A percentile compares a stretch with the other conserved stretches of the same genome.
Conservation (phyloP, 2,888 invertebrate species). For the Ectobius pallidus region DNA sequence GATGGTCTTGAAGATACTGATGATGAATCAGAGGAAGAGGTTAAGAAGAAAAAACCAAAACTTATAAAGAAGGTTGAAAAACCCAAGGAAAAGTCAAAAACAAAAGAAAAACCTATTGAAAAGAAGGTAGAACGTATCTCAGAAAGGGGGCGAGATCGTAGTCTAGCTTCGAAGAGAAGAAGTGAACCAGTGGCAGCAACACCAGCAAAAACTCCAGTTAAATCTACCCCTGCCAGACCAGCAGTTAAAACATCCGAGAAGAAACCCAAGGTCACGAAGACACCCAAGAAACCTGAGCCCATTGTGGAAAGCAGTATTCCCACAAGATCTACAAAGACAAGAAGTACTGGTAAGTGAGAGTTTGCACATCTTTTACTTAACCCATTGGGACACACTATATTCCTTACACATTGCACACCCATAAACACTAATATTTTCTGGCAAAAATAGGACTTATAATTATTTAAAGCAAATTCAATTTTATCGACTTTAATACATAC, state of each 20-base stretch:
- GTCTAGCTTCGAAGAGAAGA: slow-evolving; percentile 29
- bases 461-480: no score
- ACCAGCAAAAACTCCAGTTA: slow-evolving; percentile 25
- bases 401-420: no score
- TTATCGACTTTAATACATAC: no score
- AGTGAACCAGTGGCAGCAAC: slow-evolving; percentile 28
- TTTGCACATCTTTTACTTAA: no score
- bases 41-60: slow-evolving; percentile 28
- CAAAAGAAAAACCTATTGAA: slow-evolving; percentile 29
- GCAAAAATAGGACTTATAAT: no score
- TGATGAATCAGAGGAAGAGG: slow-evolving; percentile 36
- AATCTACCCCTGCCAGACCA: slow-evolving; percentile 21
- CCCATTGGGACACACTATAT: no score
- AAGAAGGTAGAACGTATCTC: slow-evolving; percentile 34
- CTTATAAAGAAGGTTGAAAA: slow-evolving; percentile 36
- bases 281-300: slow-evolving; percentile 38
- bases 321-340: slow-evolving; percentile 40
- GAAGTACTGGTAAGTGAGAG: no score
- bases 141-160: slow-evolving; percentile 28
- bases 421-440: no score
- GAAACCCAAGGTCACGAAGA: slow-evolving; percentile 19
- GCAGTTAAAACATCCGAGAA: slow-evolving; percentile 28
- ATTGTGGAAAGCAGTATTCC: slow-evolving; percentile 32
- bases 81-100: slow-evolving; percentile 38
- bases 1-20: neutral